A percentile compares a stretch with the other conserved stretches of the same genome.
phyloP scores from a whole-genome alignment of 2,113 vertebrate genomes.

The Tragelaphus strepsiceros region DNA sequence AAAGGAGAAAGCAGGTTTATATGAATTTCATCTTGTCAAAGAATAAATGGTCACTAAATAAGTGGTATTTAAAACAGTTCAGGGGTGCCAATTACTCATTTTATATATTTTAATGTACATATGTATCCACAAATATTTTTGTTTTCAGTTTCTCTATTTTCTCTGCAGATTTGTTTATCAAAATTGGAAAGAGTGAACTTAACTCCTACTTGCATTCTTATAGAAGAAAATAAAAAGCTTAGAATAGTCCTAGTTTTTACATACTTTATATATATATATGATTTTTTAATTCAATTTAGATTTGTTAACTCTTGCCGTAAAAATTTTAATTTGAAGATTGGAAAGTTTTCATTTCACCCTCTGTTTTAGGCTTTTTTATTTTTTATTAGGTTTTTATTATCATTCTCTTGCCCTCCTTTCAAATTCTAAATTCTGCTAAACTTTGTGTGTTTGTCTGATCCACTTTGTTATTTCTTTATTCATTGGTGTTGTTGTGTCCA shows the following conservation, averaged over 20 bases:
- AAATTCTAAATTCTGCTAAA: not conserved
- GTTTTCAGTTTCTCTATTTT: not conserved
- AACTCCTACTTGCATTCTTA: not conserved
- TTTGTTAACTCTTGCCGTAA: not conserved
- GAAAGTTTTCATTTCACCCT: not conserved
- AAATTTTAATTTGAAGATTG: not conserved
- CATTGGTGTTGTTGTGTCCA: not conserved
- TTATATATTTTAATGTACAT: not conserved
- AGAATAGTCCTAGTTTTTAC: not conserved
- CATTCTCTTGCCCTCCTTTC: not conserved
- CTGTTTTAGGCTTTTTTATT: not conserved
- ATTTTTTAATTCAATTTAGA: not conserved
- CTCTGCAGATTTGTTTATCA: not conserved
- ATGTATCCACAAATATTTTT: not conserved
- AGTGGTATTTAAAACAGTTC: not conserved
- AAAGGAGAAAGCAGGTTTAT: not conserved
- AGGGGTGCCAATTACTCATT: not conserved
- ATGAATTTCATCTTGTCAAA: not conserved
- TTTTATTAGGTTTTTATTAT: not conserved
- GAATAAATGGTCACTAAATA: not conserved
- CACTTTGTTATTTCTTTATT: not conserved
- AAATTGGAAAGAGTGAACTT: not conserved
- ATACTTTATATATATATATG: not conserved
- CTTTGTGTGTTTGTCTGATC: not conserved
- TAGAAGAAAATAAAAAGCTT: not conserved